Base-by-base conservation (phyloP, 2,888 invertebrate species). In the Penaeus monodon region DNA sequence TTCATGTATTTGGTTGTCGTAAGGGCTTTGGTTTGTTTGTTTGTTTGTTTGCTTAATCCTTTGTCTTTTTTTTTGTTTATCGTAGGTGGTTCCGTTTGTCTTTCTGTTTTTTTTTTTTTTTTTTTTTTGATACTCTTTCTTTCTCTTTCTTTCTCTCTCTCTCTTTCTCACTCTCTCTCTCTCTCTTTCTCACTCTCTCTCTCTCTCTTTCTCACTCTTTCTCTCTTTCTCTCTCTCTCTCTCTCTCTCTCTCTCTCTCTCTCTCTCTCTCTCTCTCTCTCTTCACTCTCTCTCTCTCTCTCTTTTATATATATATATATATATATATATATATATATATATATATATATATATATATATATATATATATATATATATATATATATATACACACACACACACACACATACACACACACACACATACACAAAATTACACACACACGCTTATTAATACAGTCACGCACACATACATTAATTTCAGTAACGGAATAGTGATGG, bases 211-310 rank as follows among this genome's bases (percentile, higher is more conserved):
- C 17, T 68, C 68, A 10, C 68, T 68, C 68, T 68, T 17, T 68
- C 68, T 68, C 68, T 68, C 68, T 68, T 17, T 68, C 68, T 68
- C 68, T 68, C 68, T 68, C 68, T 68, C 68, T 68, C 68, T 68
- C 68, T 68, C 68, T 68, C 68, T 68, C 68, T 68, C 12, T 68
- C 68, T 68, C 68, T 68, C 12, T 68, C 12, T 68, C 68, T 68
- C 68, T 68, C 68, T 68, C 68, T 68, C 68, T 68, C 68, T 68
- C 20, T n/a, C 3, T 3, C 3, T 3, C 3, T 3, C 3, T 3
- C 3, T 3, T 33, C 33, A 2, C 33, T 33, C 33, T 33, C 33
- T 33, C 33, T 33, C 33, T 33, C 33, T 33, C 33, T 33, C 33
- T 33, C 33, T 33, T 3, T 33, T 68, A 68, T 68, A 17, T 68